Conservation (phyloP, 2,113 vertebrate species). For the Eurystomus gularis region DNA sequence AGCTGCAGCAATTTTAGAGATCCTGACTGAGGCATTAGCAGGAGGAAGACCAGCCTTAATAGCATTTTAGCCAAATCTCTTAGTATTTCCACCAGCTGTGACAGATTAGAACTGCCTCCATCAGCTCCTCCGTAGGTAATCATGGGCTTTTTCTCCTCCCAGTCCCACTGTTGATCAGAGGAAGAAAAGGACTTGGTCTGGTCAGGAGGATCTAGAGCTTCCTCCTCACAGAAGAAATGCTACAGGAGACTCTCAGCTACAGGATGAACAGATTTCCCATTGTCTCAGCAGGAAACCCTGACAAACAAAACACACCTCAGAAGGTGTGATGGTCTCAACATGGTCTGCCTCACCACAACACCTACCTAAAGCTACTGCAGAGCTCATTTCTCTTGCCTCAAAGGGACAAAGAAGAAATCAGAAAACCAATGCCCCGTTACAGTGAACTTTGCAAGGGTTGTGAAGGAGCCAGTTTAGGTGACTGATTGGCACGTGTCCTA, state of each 20-base stretch:
- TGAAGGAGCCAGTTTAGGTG: neutral
- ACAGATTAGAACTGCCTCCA: neutral
- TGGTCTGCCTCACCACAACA: neutral
- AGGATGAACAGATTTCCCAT: neutral
- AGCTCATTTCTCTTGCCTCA: neutral
- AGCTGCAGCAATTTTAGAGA: neutral
- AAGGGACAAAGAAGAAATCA: neutral
- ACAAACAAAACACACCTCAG: neutral
- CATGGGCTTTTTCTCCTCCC: neutral
- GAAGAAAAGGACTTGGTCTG: neutral
- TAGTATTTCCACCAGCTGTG: neutral
- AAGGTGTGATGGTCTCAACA: neutral
- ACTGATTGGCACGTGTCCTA: neutral
- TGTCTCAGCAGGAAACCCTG: rapidly evolving
- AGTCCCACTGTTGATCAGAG: neutral
- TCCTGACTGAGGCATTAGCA: neutral
- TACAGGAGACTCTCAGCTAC: neutral
- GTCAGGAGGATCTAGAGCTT: neutral
- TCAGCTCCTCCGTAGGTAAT: neutral
- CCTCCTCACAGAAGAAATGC: neutral
- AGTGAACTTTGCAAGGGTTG: neutral
- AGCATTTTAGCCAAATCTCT: neutral
- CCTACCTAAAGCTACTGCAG: neutral
- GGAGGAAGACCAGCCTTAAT: neutral
- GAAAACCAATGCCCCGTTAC: neutral